Conservation (phyloP, 2,888 invertebrate genomes). For the Tetranychus piercei region DNA sequence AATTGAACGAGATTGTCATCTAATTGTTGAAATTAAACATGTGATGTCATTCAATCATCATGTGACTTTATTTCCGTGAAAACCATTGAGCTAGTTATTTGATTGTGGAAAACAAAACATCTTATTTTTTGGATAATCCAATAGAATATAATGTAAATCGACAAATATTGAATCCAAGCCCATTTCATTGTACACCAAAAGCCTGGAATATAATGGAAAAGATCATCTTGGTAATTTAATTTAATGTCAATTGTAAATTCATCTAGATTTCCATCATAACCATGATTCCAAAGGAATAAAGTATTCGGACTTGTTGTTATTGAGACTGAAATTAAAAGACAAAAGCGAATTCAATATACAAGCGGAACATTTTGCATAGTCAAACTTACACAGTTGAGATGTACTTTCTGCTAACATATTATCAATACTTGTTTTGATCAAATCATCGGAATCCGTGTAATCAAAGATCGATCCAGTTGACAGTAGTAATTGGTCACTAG, state of each 20-base stretch:
- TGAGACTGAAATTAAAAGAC: neutral
- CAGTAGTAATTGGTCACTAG: neutral
- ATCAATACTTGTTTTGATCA: neutral
- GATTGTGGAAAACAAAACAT: conserved; percentile 2
- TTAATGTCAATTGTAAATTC: neutral
- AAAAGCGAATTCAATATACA: neutral
- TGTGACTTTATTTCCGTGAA: neutral
- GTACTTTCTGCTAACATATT: neutral
- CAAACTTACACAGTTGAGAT: neutral
- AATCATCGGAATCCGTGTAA: neutral
- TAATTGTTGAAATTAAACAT: neutral
- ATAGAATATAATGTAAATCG: conserved; percentile 15
- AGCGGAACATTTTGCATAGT: neutral
- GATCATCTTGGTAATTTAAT: conserved; percentile 16
- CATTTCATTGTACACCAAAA: conserved; percentile 22
- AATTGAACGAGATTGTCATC: neutral
- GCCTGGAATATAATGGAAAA: conserved; percentile 20
- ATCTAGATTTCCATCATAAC: neutral
- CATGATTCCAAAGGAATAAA: conserved; percentile 8
- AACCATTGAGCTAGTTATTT: neutral
- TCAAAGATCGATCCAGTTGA: neutral
- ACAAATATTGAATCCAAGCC: conserved; percentile 22
- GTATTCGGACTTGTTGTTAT: conserved; percentile 3
- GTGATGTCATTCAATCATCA: neutral
- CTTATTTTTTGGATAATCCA: conserved; percentile 3